Evolutionary conservation across 2,888 invertebrate species (phyloP), one percentile per base, ranked within the genome.

Genomic region (Drosophila greeni): DNA sequence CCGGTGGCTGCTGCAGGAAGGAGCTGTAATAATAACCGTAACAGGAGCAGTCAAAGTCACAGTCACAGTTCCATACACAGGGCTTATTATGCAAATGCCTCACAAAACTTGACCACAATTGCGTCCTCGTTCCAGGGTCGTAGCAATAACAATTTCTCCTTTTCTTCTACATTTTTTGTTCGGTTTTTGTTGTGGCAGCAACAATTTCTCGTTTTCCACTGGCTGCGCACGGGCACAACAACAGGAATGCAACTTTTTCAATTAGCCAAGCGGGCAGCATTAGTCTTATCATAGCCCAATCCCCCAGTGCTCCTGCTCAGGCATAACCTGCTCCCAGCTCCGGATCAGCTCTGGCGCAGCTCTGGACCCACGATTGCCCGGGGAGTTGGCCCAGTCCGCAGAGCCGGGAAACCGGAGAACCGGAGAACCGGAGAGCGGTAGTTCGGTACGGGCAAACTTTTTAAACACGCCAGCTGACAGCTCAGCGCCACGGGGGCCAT

Each of bases 31-130:
- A 62, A 62, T 62, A 62, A 62, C 54, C 54, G 43, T 52, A 65
- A 53, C 40, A 33, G 67, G 24, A 54, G 39, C 64, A 65, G 66
- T 66, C 66, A 40, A 43, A 69, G 64, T 48, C 54, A 78, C 37
- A 68, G 60, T 64, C 68, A 70, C 64, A 60, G 76, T 56, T 70
- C 79, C 79, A 78, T 66, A 69, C 70, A 57, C 66, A 68, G 48
- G 78, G 67, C 77, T 82, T 82, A 79, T 79, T 79, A 79, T 84
- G 79, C 79, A 79, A 79, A 79, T 84, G 84, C 54, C 56, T 39
- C 52, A 55, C 52, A 70, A 53, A 64, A 59, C 73, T 77, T 62
- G 84, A 76, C 74, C 76, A 76, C 77, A 76, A 80, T 74, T 74
- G 61, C 56, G 43, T 29, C 72, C 61, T 42, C 54, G 18, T 26